phyloP scores from a whole-genome alignment of 2,113 vertebrate genomes.

The Delphinapterus leucas region DNA sequence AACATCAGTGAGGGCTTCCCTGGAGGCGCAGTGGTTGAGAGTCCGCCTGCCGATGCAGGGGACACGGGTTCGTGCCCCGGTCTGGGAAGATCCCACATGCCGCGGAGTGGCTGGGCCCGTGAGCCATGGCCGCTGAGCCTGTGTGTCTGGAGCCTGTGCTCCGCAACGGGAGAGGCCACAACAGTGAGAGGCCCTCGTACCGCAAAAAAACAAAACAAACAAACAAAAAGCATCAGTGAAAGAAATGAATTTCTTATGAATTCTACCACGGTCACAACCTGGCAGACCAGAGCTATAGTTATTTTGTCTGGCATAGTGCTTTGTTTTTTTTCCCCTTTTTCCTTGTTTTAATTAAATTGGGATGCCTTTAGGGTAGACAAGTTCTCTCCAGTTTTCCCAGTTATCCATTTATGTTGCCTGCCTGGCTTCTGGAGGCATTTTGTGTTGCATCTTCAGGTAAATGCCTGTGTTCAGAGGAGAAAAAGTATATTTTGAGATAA shows the following conservation, averaged over 20 bases:
- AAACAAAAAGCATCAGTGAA: background rate
- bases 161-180: too few species aligned
- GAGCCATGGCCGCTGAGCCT: too few species aligned
- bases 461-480: background rate
- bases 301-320: background rate
- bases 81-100: too few species aligned
- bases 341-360: constrained; percentile 31
- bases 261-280: background rate
- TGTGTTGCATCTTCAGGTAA: background rate
- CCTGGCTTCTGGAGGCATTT: background rate
- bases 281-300: background rate
- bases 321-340: background rate
- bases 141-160: too few species aligned
- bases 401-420: background rate
- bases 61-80: too few species aligned
- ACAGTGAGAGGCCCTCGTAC: too few species aligned
- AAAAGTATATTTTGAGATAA: background rate
- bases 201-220: too few species aligned
- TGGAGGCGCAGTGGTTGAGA: too few species aligned
- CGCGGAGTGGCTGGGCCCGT: too few species aligned
- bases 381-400: background rate
- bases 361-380: background rate
- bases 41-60: too few species aligned
- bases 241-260: constrained; percentile 28
- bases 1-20: background rate